A percentile compares a stretch with the other conserved stretches of the same genome.
Conservation (phyloP, 2,888 invertebrate genomes). For the Polymixis lichenea region DNA sequence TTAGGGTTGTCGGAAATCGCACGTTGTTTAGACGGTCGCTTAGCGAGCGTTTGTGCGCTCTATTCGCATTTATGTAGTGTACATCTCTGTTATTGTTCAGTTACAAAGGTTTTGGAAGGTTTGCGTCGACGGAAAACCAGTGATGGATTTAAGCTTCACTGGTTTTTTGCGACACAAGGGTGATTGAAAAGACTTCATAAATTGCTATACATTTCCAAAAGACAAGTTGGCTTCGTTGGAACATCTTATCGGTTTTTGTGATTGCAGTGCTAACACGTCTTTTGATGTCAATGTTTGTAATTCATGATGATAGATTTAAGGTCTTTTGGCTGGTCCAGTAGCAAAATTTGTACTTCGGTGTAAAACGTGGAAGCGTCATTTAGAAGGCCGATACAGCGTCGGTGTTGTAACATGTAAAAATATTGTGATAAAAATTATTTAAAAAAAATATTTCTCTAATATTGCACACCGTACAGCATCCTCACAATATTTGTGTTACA, state of each 20-base stretch:
- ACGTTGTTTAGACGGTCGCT: slow-evolving; percentile 66
- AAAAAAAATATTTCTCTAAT: slow-evolving; percentile 59
- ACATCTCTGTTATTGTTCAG: slow-evolving; percentile 60
- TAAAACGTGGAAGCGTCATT: slow-evolving; percentile 66
- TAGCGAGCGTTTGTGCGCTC: slow-evolving; percentile 66
- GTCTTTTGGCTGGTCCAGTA: slow-evolving; percentile 77
- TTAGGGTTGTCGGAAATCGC: slow-evolving; percentile 66
- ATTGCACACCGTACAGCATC: slow-evolving; percentile 57
- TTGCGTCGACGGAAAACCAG: slow-evolving; percentile 38
- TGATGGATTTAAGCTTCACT: slow-evolving; percentile 33
- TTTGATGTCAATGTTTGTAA: slow-evolving; percentile 57
- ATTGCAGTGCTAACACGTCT: slow-evolving; percentile 49
- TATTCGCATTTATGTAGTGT: slow-evolving; percentile 66
- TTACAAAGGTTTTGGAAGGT: slow-evolving; percentile 51
- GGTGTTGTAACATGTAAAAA: slow-evolving; percentile 71
- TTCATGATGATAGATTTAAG: slow-evolving; percentile 71
- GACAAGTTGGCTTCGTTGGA: slow-evolving; percentile 54
- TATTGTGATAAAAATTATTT: slow-evolving; percentile 67
- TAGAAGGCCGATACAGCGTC: slow-evolving; percentile 65
- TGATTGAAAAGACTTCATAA: slow-evolving; percentile 58
- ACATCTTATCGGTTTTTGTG: slow-evolving; percentile 41
- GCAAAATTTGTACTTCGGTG: slow-evolving; percentile 67
- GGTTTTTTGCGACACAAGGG: slow-evolving; percentile 48
- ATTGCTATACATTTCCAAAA: slow-evolving; percentile 56
- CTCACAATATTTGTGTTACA: slow-evolving; percentile 71